Evolutionary conservation across 2,888 invertebrate genomes (phyloP), one percentile per base, ranked within the genome.

Genomic region (Hermaeophaga mercurialis): DNA sequence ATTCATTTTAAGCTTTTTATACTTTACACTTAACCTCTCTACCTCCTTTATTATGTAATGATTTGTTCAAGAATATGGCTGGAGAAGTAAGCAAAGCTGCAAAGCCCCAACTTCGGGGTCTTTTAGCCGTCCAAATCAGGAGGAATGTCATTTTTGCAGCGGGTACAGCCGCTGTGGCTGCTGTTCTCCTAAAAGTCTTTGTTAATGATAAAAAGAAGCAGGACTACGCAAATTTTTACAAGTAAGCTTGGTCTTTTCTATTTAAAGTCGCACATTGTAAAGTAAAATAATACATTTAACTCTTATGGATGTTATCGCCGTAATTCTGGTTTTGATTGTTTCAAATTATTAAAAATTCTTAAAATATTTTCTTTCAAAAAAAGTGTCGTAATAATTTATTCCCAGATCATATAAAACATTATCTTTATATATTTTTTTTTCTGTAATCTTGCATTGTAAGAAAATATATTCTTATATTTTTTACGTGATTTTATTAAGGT

Each of bases 161-260:
- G 0, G 59, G 58, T 0, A 43, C 83, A 3, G 75, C 80, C 0
- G 47, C 73, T 0, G 18, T 74, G 0, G 72, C 75, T 1, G 84
- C 83, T 0, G 38, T 78, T 0, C 73, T 75, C 1, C 74, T 77
- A 56, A 85, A 87, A 66, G 1, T 80, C 0, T 24, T 81, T 0
- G 65, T 86, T 15, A 80, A 78, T 46, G 77, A 82, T 38, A 81
- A 82, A 0, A 82, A 84, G 49, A 86, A 82, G 65, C 72, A 76
- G 7, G 78, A 75, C 45, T 91, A 91, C 66, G 86, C 82, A 31
- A 86, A 89, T 26, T 93, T 86, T 75, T 90, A 91, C 81, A 86
- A 82, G 93, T 92, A 81, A 81, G 80, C 77, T 26, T 12, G 24
- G n/a, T n/a, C n/a, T n/a, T n/a, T n/a, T n/a, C n/a, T n/a, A n/a